These are phyloP conservation scores for Fabriciana adippe DNA, from an alignment of 2,888 invertebrate genomes.

Conservation along the genomic window DNA sequence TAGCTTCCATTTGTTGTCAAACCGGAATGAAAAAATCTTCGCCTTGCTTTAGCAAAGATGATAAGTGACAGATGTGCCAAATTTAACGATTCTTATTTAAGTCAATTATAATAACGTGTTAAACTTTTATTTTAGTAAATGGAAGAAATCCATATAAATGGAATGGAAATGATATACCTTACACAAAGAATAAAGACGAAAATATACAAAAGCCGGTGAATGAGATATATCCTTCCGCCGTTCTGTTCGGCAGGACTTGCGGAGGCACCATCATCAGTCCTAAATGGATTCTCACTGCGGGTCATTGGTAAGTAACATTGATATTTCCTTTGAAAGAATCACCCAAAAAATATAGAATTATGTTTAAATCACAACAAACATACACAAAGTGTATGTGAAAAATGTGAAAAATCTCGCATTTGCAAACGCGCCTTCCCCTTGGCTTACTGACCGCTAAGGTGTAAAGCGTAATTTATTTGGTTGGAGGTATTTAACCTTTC, in stretches of 20 bases:
- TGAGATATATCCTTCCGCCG: constrained; percentile 59
- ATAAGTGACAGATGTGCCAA: background rate
- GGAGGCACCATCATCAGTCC: constrained; percentile 72
- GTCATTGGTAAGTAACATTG: constrained; percentile 9
- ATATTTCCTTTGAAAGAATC: background rate
- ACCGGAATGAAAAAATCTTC: constrained; percentile 10
- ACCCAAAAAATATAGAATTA: too few relatives aligned
- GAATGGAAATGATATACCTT: constrained; percentile 2
- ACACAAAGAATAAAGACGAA: constrained; percentile 20
- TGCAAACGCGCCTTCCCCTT: background rate
- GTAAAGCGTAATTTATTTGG: background rate
- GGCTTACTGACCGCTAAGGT: constrained; percentile 1
- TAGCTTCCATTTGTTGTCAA: constrained; percentile 1
- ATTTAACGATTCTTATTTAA: too few relatives aligned
- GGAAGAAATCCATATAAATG: background rate
- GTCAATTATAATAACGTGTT: too few relatives aligned
- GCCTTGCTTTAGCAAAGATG: background rate
- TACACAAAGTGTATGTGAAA: background rate
- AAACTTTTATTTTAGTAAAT: too few relatives aligned
- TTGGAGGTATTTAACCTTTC: background rate
- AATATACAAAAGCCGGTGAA: constrained; percentile 36
- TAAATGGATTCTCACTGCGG: constrained; percentile 70
- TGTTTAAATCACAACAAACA: too few relatives aligned
- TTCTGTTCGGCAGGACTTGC: constrained; percentile 71
- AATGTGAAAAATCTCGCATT: background rate